These are phyloP conservation scores for Corvus moneduloides DNA, from an alignment of 2,113 vertebrate species.

Conservation along the genomic window DNA sequence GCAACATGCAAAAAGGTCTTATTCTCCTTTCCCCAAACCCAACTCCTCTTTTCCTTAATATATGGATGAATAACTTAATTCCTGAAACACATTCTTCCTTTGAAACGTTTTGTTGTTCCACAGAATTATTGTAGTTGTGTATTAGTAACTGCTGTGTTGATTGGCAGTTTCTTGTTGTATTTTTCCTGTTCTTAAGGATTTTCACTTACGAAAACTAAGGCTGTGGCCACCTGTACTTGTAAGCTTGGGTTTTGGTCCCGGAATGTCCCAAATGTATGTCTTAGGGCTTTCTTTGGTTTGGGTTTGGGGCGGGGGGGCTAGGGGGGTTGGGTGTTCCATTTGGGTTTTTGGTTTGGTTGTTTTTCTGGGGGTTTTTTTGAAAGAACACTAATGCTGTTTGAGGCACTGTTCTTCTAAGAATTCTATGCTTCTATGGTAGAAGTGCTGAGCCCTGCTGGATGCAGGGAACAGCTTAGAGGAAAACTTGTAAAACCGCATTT, in stretches of 20 bases:
- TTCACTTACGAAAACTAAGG: conserved; percentile 4
- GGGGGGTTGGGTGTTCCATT: not conserved
- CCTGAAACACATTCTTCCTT: conserved; percentile 24
- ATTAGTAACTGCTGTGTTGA: conserved; percentile 29
- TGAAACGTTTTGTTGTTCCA: conserved; percentile 30
- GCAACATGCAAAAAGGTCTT: conserved; percentile 28
- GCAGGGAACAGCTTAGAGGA: not conserved
- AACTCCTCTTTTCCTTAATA: not conserved
- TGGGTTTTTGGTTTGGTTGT: not conserved
- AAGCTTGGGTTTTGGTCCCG: conserved; percentile 30
- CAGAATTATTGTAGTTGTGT: conserved; percentile 20
- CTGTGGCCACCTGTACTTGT: conserved; percentile 36
- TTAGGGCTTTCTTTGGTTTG: not conserved
- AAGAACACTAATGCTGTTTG: conserved; percentile 2
- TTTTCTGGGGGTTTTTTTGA: not conserved
- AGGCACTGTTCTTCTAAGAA: not conserved
- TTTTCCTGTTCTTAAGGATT: conserved; percentile 49
- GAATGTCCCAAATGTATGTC: not conserved
- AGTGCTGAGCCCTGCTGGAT: not conserved
- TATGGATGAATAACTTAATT: conserved; percentile 34
- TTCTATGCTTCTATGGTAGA: not conserved
- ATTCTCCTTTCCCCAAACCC: not conserved
- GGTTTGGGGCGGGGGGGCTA: not conserved
- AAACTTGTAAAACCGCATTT: not conserved
- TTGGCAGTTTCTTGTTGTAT: conserved; percentile 30